A percentile compares a stretch with the other conserved stretches of the same genome.
Evolutionary conservation across 1,140 invertebrate genomes (phyloP).

Genomic region (Xylocopa sonorina): DNA sequence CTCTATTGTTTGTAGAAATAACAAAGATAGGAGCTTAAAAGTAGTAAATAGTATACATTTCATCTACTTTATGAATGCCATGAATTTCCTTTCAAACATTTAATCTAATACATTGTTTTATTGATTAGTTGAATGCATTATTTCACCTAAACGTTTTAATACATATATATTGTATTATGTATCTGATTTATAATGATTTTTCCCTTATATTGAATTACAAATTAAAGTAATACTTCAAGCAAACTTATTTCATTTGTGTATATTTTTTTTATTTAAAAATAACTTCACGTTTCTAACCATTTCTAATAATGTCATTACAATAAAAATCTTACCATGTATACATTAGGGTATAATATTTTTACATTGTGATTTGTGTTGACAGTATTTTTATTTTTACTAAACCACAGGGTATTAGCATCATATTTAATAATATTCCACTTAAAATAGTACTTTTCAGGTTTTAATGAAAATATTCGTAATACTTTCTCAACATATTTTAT

Average conservation of each 20-base stretch:
- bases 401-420: neutral
- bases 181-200: neutral
- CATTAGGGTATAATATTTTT: neutral
- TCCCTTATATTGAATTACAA: neutral
- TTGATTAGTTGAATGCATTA: slow-evolving; percentile 18
- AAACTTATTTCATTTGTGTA: neutral
- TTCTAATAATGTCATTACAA: slow-evolving; percentile 1
- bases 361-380: neutral
- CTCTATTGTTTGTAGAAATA: slow-evolving; percentile 4
- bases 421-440: neutral
- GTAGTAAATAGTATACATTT: slow-evolving; percentile 1
- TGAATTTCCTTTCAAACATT: neutral
- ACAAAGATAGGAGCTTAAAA: slow-evolving; percentile 4
- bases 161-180: neutral
- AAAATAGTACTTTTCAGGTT: slow-evolving; percentile 8
- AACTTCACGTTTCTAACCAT: neutral
- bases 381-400: neutral
- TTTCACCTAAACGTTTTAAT: slow-evolving; percentile 3
- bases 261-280: slow-evolving; percentile 1
- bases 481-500: neutral
- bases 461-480: slow-evolving; percentile 4
- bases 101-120: slow-evolving; percentile 7
- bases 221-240: slow-evolving; percentile 1
- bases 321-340: slow-evolving; percentile 7
- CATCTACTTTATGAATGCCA: slow-evolving; percentile 12